These are phyloP conservation scores for Oryzias sinensis DNA, from an alignment of 2,797 vertebrate species.

Conservation along the genomic window DNA sequence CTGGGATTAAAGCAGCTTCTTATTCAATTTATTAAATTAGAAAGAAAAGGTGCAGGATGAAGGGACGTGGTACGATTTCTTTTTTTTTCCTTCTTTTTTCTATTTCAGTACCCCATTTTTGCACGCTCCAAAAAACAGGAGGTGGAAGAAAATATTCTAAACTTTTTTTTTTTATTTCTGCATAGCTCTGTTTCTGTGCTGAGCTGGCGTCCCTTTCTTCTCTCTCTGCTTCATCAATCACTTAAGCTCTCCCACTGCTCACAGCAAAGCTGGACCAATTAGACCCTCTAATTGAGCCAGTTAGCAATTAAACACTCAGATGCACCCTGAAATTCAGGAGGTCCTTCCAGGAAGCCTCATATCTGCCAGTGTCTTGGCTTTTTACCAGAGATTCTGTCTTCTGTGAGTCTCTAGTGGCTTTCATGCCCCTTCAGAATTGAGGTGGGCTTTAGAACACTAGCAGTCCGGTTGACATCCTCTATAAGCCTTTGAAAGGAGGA, in stretches of 20 bases:
- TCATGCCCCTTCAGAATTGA: background rate
- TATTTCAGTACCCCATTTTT: too few species aligned
- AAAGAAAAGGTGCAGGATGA: too few species aligned
- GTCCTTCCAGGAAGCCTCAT: constrained; percentile 28
- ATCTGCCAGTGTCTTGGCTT: constrained; percentile 42
- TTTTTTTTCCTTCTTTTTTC: too few species aligned
- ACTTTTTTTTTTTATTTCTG: too few species aligned
- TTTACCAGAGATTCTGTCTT: constrained; percentile 20
- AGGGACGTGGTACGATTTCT: too few species aligned
- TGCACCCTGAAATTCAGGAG: constrained; percentile 59
- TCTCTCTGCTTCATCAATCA: constrained; percentile 61
- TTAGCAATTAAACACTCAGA: constrained; percentile 74
- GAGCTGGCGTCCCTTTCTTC: constrained; percentile 1
- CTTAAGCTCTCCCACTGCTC: constrained; percentile 51
- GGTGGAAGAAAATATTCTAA: too few species aligned
- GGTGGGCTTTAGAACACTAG: constrained; percentile 3
- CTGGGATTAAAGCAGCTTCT: too few species aligned
- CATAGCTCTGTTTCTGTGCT: constrained; percentile 19
- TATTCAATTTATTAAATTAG: too few species aligned
- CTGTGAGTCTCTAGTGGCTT: constrained; percentile 7
- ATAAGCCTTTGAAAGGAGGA: constrained; percentile 4
- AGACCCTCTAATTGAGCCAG: constrained; percentile 69
- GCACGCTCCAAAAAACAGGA: too few species aligned
- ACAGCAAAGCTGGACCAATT: constrained; percentile 62
- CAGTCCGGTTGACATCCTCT: background rate